Conservation (phyloP, 1,140 invertebrate species). For the Euborellia annulipes region DNA sequence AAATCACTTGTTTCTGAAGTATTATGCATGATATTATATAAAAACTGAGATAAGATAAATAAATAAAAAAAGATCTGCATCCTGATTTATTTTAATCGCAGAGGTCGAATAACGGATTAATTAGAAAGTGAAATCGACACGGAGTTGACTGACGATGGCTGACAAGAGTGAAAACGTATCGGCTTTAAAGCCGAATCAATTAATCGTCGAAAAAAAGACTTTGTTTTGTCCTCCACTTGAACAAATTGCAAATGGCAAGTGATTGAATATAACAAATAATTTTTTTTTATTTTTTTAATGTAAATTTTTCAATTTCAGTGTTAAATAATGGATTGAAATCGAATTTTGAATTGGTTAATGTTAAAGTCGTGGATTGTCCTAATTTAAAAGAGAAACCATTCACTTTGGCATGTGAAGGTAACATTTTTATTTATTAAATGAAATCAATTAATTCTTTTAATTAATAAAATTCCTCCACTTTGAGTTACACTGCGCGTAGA, state of each 20-base stretch:
- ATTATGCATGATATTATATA: too few species aligned
- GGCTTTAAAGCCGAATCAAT: neutral
- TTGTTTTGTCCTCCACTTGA: neutral
- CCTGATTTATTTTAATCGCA: too few species aligned
- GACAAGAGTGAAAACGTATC: neutral
- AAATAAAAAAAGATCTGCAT: too few species aligned
- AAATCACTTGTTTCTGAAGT: too few species aligned
- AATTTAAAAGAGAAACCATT: slow-evolving; percentile 64
- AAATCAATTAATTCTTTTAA: slow-evolving; percentile 3
- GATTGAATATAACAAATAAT: too few species aligned
- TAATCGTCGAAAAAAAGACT: neutral
- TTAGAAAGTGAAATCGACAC: too few species aligned
- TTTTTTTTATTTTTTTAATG: neutral
- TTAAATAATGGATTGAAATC: slow-evolving; percentile 45
- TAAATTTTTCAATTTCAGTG: slow-evolving; percentile 34
- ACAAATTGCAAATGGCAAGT: neutral
- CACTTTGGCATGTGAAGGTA: slow-evolving; percentile 57
- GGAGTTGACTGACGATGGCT: too few species aligned
- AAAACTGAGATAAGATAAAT: too few species aligned
- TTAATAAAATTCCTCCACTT: too few species aligned
- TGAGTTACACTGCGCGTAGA: too few species aligned
- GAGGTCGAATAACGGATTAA: too few species aligned
- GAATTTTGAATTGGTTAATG: slow-evolving; percentile 53
- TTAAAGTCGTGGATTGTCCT: slow-evolving; percentile 67
- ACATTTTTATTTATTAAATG: slow-evolving; percentile 2